Evolutionary conservation across 2,797 vertebrate species (phyloP), one percentile per base, ranked within the genome.

Genomic region (Prunella strophiata): DNA sequence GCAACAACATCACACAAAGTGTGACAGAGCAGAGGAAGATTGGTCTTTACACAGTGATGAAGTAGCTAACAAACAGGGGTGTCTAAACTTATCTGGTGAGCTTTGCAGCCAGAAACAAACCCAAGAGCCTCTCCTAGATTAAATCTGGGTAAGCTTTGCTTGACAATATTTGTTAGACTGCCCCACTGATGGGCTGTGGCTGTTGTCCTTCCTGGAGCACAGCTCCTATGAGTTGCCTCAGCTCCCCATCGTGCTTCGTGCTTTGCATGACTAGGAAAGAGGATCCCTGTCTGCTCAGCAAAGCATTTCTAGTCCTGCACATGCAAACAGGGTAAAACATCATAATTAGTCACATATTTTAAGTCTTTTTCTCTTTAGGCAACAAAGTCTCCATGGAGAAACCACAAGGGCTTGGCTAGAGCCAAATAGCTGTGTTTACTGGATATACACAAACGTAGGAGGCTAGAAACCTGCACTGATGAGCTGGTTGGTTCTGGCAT

Each of bases 351-450:
- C 61, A 79, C 71, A 74, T 75, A 93, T 86, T 94, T 93, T 50
- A 93, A 84, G 83, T 67, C 48, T 88, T 90, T 55, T 91, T 30
- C 85, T 93, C 93, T 95, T 93, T 9, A 94, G 83, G 94, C 88
- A 96, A 90, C 52, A 88, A 84, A 93, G 72, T 74, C 89, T 89
- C 61, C 29, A 15, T 87, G 85, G 50, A 91, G 80, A 96, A 94
- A 94, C 94, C 88, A 87, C 80, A 90, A 91, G 61, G 50, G 71
- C 85, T 91, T 6, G 5, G 78, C 43, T 66, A 91, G 92, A 85
- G 88, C 70, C 91, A 93, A 76, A 88, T 84, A 94, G 70, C 58
- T 74, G 17, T 91, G 89, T 91, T 97, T 96, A 91, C 72, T 74
- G 80, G 77, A 68, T 42, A 54, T 30, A 51, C 42, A 65, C 38